Conservation (phyloP, 2,888 invertebrate genomes). For the Stramonita haemastoma region DNA sequence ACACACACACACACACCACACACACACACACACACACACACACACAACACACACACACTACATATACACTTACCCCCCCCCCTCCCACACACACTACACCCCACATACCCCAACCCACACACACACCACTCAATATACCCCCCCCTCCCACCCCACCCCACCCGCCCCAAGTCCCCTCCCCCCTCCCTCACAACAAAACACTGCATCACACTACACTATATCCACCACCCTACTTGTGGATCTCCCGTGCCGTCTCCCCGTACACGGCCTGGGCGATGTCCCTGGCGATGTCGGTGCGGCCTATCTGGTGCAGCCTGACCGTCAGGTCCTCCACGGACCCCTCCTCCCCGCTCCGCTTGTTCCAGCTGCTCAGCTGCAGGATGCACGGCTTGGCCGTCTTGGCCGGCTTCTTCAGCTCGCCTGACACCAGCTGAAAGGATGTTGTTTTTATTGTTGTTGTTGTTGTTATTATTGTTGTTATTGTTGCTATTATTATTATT, state of each 20-base stretch:
- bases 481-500: too few relatives aligned
- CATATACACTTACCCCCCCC: neutral
- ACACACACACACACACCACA: too few relatives aligned
- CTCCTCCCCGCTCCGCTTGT: conserved; percentile 58
- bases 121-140: too few relatives aligned
- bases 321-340: conserved; percentile 67
- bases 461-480: too few relatives aligned
- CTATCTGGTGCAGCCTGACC: conserved; percentile 65
- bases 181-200: neutral
- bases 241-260: conserved; percentile 59
- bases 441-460: too few relatives aligned
- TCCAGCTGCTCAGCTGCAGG: conserved; percentile 61
- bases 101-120: neutral
- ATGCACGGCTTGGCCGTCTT: conserved; percentile 57
- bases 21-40: too few relatives aligned
- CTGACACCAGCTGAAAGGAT: neutral
- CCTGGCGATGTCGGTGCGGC: conserved; percentile 58
- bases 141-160: neutral
- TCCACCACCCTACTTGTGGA: conserved; percentile 37
- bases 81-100: neutral
- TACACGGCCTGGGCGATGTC: conserved; percentile 60
- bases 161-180: too few relatives aligned
- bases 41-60: too few relatives aligned
- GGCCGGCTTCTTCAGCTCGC: conserved; percentile 47
- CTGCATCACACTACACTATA: neutral